Conservation (phyloP, 2,113 vertebrate genomes). For the Ginglymostoma cirratum region DNA sequence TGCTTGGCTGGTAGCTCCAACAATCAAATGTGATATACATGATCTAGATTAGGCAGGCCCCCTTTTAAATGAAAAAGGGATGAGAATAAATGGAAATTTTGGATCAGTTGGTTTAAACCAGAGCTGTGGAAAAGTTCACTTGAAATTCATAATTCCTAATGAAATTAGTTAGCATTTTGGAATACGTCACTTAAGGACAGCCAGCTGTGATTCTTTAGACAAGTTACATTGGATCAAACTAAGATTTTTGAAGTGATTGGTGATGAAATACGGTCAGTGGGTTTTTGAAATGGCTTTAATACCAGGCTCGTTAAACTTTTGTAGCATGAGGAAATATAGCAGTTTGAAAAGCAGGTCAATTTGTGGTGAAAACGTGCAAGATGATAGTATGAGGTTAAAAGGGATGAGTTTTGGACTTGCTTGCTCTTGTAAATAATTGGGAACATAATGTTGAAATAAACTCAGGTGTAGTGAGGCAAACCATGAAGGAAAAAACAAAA, state of each 20-base stretch:
- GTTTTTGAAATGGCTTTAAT: neutral
- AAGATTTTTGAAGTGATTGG: neutral
- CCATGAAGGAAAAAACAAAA: too few relatives aligned
- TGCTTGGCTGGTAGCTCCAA: neutral
- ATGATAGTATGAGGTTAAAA: neutral
- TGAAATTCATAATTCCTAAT: neutral
- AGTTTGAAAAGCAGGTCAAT: neutral
- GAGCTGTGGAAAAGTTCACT: neutral
- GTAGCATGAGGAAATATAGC: neutral
- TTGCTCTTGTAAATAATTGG: neutral
- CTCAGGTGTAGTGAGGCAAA: neutral
- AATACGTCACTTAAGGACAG: neutral
- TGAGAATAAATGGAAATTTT: neutral
- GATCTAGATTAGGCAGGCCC: neutral
- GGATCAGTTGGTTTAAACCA: neutral
- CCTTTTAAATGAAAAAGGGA: neutral
- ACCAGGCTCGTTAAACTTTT: neutral
- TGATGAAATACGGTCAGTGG: neutral
- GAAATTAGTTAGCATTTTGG: neutral
- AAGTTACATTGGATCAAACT: neutral
- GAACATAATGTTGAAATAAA: neutral
- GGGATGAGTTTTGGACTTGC: neutral
- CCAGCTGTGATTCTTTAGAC: neutral
- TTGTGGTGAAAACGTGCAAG: neutral
- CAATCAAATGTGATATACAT: neutral